Percentiles rank a stretch among this genome's conserved stretches.
Conservation (phyloP, 2,797 vertebrate species). For the Myotis vivesi region DNA sequence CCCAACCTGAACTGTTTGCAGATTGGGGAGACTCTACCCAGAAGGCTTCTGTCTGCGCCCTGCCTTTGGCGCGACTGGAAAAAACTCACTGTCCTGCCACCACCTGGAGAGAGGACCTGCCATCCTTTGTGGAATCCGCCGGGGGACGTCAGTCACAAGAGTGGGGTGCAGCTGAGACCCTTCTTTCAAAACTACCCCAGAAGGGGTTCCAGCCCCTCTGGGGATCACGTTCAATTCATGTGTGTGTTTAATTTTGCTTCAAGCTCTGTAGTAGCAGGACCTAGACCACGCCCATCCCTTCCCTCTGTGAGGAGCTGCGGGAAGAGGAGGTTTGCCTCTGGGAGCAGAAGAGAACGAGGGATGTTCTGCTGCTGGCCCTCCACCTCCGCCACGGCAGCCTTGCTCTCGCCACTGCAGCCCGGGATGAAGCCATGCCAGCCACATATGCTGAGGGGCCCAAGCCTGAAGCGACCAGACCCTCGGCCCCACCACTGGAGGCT, state of each 20-base stretch:
- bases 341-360: neutral
- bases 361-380: neutral
- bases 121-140: neutral
- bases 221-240: neutral
- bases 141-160: neutral
- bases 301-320: neutral
- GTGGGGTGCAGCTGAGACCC: neutral
- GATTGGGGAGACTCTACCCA: neutral
- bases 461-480: neutral
- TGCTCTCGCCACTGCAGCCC: neutral
- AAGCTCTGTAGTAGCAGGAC: neutral
- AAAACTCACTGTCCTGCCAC: neutral
- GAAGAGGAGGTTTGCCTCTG: neutral
- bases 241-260: conserved; percentile 36
- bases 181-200: neutral
- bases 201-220: neutral
- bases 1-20: neutral
- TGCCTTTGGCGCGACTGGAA: neutral
- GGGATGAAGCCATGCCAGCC: neutral
- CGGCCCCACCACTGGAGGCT: neutral
- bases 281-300: neutral
- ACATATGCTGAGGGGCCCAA: neutral
- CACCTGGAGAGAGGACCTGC: neutral
- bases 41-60: neutral
- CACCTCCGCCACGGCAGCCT: neutral